These are phyloP conservation scores for Sigmodon hispidus DNA, from an alignment of 2,113 vertebrate species.

Conservation along the genomic window DNA sequence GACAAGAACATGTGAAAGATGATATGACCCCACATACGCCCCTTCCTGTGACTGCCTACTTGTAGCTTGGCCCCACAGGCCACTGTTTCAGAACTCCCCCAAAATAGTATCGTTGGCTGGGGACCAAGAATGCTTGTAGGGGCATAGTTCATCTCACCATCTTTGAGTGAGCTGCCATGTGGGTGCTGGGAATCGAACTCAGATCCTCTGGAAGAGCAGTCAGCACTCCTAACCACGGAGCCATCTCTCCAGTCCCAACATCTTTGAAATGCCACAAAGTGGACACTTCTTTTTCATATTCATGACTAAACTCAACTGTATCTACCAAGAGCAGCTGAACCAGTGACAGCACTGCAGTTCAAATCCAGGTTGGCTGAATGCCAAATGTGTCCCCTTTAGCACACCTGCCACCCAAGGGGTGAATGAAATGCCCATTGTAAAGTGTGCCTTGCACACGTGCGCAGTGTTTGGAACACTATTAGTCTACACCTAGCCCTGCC, in stretches of 20 bases:
- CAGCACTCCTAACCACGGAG: no score
- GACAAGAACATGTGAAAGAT: background rate
- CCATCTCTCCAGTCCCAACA: no score
- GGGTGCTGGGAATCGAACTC: no score
- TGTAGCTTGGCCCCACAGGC: background rate
- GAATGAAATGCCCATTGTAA: background rate
- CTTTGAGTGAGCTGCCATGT: no score
- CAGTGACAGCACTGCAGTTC: background rate
- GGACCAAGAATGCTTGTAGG: background rate
- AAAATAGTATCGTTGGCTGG: background rate
- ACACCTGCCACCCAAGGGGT: rapidly evolving
- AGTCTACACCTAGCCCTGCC: background rate
- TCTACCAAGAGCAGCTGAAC: no score
- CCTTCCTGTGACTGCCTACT: background rate
- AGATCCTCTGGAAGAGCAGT: no score
- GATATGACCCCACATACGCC: no score
- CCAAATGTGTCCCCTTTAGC: background rate
- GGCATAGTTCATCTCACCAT: background rate
- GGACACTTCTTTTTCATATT: background rate
- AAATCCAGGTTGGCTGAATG: background rate
- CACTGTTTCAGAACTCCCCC: background rate
- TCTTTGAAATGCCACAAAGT: background rate
- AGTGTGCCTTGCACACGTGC: no score
- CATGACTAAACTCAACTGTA: no score
- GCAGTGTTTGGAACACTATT: background rate